Conservation (phyloP, 2,113 vertebrate species). For the Thomomys bottae region DNA sequence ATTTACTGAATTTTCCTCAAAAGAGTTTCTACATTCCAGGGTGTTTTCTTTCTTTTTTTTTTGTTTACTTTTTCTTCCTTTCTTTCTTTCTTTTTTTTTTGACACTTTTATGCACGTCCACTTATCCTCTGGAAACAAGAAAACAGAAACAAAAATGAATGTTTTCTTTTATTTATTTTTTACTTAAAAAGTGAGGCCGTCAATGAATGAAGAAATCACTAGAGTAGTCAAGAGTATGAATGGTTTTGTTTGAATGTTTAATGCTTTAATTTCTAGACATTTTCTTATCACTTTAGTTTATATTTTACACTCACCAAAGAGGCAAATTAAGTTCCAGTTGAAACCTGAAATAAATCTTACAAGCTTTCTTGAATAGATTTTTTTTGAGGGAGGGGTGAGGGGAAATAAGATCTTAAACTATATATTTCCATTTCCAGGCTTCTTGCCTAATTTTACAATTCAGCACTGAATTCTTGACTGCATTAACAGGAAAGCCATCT, state of each 20-base stretch:
- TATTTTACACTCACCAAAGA: not conserved
- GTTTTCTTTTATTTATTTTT: not conserved
- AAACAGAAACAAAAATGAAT: not conserved
- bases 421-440: not conserved
- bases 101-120: not conserved
- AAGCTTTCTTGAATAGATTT: not conserved
- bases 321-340: not conserved
- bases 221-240: no score
- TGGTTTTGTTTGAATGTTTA: no score
- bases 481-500: not conserved
- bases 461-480: not conserved
- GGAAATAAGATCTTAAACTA: not conserved
- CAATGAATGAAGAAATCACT: not conserved
- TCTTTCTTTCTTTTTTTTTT: no score
- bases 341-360: not conserved
- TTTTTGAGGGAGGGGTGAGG: no score
- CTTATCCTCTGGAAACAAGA: not conserved
- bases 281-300: not conserved
- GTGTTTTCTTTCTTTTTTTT: no score
- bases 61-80: no score
- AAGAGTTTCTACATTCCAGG: no score
- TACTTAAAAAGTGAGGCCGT: conserved; percentile 15
- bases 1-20: not conserved
- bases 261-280: no score
- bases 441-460: not conserved